Evolutionary conservation across 2,888 invertebrate species (phyloP).

Genomic region (Galeruca laticollis): DNA sequence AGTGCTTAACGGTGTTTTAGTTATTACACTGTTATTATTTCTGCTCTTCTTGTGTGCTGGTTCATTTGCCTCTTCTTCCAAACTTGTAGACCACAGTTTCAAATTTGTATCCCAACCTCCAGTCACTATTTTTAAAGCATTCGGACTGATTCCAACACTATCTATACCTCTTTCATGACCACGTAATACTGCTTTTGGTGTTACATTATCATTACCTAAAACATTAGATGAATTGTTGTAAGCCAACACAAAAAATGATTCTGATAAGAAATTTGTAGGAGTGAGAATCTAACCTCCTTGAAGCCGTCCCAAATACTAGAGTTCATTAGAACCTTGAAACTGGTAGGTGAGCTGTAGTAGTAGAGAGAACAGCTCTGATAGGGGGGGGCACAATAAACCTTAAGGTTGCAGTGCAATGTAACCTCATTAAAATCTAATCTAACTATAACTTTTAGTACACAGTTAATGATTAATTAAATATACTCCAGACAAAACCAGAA

Average conservation of each 20-base stretch:
- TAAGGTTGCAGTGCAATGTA: no score
- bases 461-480: no score
- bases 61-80: slow-evolving; percentile 57
- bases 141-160: slow-evolving; percentile 82
- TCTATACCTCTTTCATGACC: slow-evolving; percentile 96
- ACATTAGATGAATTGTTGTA: background rate
- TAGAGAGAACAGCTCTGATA: no score
- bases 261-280: no score
- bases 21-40: slow-evolving; percentile 49
- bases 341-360: no score
- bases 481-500: no score
- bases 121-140: slow-evolving; percentile 77
- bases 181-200: slow-evolving; percentile 84
- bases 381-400: no score
- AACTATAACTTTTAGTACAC: no score
- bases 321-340: no score
- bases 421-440: no score
- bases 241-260: background rate
- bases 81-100: slow-evolving; percentile 87
- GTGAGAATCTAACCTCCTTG: no score
- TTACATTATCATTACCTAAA: slow-evolving; percentile 75
- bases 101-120: slow-evolving; percentile 94
- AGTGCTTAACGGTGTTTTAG: slow-evolving; percentile 84
- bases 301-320: no score
- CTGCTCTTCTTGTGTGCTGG: slow-evolving; percentile 60